A percentile compares a stretch with the other conserved stretches of the same genome.
Evolutionary conservation across 2,888 invertebrate species (phyloP).

Genomic region (Drosophila monieri): DNA sequence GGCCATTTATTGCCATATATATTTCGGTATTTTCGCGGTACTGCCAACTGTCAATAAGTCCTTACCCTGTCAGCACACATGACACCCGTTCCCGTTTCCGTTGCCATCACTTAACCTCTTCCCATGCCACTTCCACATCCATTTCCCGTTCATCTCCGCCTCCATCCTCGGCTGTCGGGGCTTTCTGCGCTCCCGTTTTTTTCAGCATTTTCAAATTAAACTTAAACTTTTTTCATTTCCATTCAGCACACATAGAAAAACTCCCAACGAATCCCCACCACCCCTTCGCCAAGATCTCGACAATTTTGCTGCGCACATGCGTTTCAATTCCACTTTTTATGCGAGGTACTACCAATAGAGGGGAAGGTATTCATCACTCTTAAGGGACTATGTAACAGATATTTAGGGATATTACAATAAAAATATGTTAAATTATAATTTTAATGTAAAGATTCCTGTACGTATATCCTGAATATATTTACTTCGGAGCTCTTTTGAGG

Average conservation of each 20-base stretch:
- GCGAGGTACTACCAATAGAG: neutral
- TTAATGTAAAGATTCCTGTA: too few species aligned
- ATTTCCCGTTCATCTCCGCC: conserved; percentile 29
- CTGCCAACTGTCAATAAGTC: conserved; percentile 50
- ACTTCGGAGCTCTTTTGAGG: too few species aligned
- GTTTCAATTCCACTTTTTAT: conserved; percentile 70
- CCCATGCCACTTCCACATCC: conserved; percentile 21
- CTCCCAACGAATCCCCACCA: conserved; percentile 24
- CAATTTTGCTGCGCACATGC: conserved; percentile 68
- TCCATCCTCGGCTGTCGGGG: conserved; percentile 17
- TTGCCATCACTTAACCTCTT: conserved; percentile 31
- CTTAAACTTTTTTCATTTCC: conserved; percentile 77
- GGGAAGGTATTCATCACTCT: conserved; percentile 8
- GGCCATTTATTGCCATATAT: conserved; percentile 41
- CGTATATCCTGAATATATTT: too few species aligned
- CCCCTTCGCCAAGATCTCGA: conserved; percentile 12
- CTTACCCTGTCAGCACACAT: conserved; percentile 46
- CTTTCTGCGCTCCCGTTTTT: conserved; percentile 54
- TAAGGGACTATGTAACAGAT: neutral
- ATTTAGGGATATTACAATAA: neutral
- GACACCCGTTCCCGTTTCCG: conserved; percentile 24
- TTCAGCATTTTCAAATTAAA: conserved; percentile 76
- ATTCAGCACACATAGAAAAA: conserved; percentile 67
- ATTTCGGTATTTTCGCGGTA: conserved; percentile 35
- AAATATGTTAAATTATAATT: too few species aligned